Base-by-base conservation (phyloP, 2,888 invertebrate genomes). In the Congeria kusceri region DNA sequence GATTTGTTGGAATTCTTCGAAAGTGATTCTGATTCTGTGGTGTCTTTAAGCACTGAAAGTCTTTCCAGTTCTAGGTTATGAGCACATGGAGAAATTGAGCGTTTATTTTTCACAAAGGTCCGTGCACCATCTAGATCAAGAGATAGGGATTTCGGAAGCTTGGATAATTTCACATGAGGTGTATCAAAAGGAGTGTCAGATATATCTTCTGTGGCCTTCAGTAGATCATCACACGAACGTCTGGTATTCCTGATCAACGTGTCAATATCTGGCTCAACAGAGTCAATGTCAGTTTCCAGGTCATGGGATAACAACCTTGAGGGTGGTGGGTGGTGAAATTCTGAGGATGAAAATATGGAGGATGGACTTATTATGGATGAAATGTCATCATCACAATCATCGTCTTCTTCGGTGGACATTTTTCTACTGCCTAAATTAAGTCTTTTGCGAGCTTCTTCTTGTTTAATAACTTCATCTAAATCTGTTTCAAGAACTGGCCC, bases 401-500 rank as follows among this genome's bases (percentile, higher is more conserved):
- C 57, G 23, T 58, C 66, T 0, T 13, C 29, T 4, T 66, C 74
- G 28, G 44, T 27, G 15, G 56, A 28, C 27, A 13, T 28, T 47
- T 28, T 49, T 63, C 61, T 58, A 13, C 56, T 57, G 18, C n/a
- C 18, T 13, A 67, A 56, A 25, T 67, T 70, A 11, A 61, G 28
- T 15, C 64, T 56, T 25, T 66, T 39, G 27, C 62, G 29, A 20
- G 58, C 47, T 53, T 83, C 83, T 56, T 83, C 80, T 44, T 77
- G 56, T 72, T 68, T 69, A 29, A 83, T 83, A n/a, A 80, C 83
- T 23, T 83, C 83, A 73, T 83, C 83, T 2, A 83, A 32, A 56
- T 83, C 76, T 49, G 83, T 83, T 65, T 83, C 83, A 18, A 83
- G 57, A 4, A 83, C 83, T 27, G 80, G 83, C 18, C 83, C 83